Conservation (phyloP, 2,113 vertebrate genomes). For the Sterrhoptilus dennistouni region DNA sequence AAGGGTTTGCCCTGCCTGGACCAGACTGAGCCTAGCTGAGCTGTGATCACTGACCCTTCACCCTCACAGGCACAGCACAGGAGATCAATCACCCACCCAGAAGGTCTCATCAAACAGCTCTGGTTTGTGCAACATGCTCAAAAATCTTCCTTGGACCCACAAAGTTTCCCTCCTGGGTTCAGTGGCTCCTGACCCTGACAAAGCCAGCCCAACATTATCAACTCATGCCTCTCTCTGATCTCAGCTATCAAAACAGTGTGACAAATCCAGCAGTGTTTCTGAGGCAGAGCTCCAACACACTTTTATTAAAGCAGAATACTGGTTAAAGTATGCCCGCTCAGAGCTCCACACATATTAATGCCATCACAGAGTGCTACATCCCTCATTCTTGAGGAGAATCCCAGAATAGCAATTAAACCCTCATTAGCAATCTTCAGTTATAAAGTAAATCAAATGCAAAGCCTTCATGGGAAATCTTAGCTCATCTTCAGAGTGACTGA, state of each 20-base stretch:
- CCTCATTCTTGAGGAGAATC: neutral
- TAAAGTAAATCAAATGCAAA: slow-evolving; percentile 6
- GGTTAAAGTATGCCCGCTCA: neutral
- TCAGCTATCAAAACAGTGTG: neutral
- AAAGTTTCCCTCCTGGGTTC: neutral
- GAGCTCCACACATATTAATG: neutral
- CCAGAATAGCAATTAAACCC: slow-evolving; percentile 2
- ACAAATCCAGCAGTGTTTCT: neutral
- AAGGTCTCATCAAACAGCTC: neutral
- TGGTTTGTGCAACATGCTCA: neutral
- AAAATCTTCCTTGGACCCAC: neutral
- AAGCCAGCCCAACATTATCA: rapidly evolving
- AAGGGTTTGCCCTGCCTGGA: neutral
- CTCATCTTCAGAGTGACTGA: neutral
- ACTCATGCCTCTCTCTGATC: neutral
- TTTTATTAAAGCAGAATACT: neutral
- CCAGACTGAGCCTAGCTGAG: neutral
- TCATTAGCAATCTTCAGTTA: neutral
- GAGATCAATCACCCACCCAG: neutral
- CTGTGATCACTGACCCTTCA: neutral
- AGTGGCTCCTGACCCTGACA: rapidly evolving
- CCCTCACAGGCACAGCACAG: too few relatives aligned
- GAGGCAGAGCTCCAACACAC: neutral
- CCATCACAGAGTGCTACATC: neutral
- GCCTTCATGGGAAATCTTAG: neutral